These are phyloP conservation scores for Lampris megalopsis DNA, from an alignment of 2,113 vertebrate genomes.

Conservation along the genomic window DNA sequence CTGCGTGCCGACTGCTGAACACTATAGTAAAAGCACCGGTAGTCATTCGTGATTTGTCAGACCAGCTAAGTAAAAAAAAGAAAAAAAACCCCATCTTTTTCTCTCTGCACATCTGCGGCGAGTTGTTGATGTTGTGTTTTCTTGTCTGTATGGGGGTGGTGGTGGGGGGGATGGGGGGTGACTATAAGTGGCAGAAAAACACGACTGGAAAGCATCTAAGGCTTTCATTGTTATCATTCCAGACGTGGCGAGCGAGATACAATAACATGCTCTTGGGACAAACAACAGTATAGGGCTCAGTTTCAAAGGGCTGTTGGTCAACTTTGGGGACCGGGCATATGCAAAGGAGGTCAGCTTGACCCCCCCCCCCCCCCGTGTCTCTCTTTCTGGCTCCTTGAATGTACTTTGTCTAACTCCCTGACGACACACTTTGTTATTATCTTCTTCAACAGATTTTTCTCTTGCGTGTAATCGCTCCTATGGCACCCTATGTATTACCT, in stretches of 20 bases:
- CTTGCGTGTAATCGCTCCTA: too few species aligned
- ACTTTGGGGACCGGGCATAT: slow-evolving; percentile 21
- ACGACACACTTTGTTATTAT: not conserved
- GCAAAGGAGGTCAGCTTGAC: slow-evolving; percentile 9
- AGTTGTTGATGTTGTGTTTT: slow-evolving; percentile 48
- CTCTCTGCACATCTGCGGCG: slow-evolving; percentile 46
- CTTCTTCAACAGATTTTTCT: not conserved
- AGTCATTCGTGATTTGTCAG: too few species aligned
- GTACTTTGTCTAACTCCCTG: not conserved
- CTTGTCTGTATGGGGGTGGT: slow-evolving; percentile 41
- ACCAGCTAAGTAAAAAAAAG: too few species aligned
- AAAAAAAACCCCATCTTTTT: slow-evolving; percentile 4
- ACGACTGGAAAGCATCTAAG: slow-evolving; percentile 49
- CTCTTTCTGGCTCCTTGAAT: not conserved
- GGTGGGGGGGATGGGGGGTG: not conserved
- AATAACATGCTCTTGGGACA: slow-evolving; percentile 61
- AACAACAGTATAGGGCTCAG: slow-evolving; percentile 57
- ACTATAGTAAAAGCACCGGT: too few species aligned
- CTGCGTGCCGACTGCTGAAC: slow-evolving; percentile 8
- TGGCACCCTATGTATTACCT: too few species aligned
- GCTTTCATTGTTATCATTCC: slow-evolving; percentile 71
- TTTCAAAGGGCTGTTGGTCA: slow-evolving; percentile 61
- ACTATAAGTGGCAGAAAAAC: slow-evolving; percentile 21
- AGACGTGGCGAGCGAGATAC: slow-evolving; percentile 70
- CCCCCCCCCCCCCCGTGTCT: not conserved